A percentile compares a stretch with the other conserved stretches of the same genome.
These are phyloP conservation scores for Rugalucina vietnamica DNA, from an alignment of 2,888 invertebrate genomes.

Conservation along the genomic window DNA sequence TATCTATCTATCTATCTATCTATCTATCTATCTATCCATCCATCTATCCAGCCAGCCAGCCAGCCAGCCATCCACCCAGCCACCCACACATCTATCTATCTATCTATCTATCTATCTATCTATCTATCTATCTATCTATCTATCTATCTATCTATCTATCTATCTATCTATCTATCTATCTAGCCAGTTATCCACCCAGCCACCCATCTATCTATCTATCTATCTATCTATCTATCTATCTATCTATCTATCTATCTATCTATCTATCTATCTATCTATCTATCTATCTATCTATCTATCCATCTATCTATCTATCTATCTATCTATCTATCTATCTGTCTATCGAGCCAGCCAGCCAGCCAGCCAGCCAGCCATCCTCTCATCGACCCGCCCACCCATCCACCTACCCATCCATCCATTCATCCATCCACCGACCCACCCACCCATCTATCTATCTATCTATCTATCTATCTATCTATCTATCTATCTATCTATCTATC, in stretches of 20 bases:
- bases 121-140: neutral
- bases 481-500: too few relatives aligned
- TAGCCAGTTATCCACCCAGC: neutral
- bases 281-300: too few relatives aligned
- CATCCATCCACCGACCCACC: neutral
- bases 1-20: conserved; percentile 4
- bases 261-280: too few relatives aligned
- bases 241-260: too few relatives aligned
- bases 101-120: neutral
- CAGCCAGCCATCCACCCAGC: neutral
- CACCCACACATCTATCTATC: neutral
- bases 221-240: too few relatives aligned
- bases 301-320: neutral
- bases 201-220: neutral
- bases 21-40: neutral
- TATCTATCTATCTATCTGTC: neutral
- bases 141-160: neutral
- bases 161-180: neutral
- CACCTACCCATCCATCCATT: neutral
- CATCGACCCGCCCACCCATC: neutral
- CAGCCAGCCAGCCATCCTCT: neutral
- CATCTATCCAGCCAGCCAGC: too few relatives aligned
- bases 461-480: too few relatives aligned
- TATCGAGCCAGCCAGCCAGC: neutral
- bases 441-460: too few relatives aligned